Evolutionary conservation across 2,888 invertebrate genomes (phyloP), one percentile per base, ranked within the genome.

Genomic region (Philonicus albiceps): DNA sequence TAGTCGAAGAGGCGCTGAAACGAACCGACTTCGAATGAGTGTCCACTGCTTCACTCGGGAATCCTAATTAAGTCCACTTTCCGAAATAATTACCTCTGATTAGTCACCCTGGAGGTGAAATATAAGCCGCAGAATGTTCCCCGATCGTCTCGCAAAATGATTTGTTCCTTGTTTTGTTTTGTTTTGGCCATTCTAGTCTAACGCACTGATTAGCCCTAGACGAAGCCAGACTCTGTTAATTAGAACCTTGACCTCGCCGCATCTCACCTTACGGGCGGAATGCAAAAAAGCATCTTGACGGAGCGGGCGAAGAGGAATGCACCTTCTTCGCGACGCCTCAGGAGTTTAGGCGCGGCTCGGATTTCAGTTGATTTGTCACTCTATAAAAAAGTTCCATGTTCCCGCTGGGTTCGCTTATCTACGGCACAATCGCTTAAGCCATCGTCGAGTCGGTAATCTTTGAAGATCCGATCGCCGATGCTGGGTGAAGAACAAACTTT

Each of bases 181-280:
- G 74, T 74, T 22, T 55, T 22, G 27, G 31, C n/a, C 30, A 78
- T 78, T 78, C 78, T 53, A 30, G 78, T 78, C 78, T 49, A 78
- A 78, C 78, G 78, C 53, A 78, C 49, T 19, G 78, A 78, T 78
- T 78, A 78, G 11, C 22, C 78, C 30, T 49, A 78, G 49, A 22
- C 22, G 78, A 78, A 53, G 78, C 49, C 78, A 78, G 78, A 78
- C 78, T 27, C 27, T 49, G 49, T 30, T 78, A 78, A 78, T 78
- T 78, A 78, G 78, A 78, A 13, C 78, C 78, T 78, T 78, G 78
- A 78, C 78, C 78, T 78, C 37, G n/a, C 53, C 49, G 31, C 74
- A 6, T 74, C 74, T 74, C 74, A 74, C 34, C 34, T 74, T 74
- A n/a, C 34, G 74, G 74, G 7, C 6, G 74, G 74, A 74, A 34